phyloP scores from a whole-genome alignment of 2,113 vertebrate species.

The Psephotus haematonotus region DNA sequence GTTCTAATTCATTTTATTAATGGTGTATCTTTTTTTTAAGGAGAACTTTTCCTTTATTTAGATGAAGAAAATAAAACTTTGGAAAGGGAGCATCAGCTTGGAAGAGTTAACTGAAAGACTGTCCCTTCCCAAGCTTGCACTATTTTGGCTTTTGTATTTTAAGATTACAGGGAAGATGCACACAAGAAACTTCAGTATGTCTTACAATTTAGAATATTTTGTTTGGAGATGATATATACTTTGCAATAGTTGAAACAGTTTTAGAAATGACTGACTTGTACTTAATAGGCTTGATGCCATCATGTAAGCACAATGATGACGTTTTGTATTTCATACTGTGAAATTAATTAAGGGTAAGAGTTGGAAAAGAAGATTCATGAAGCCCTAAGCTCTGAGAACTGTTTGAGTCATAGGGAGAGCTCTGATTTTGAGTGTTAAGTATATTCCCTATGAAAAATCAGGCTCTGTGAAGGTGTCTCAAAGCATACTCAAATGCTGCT shows the following conservation, averaged over 20 bases:
- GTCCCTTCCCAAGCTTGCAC: background rate
- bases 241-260: background rate
- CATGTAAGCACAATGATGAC: background rate
- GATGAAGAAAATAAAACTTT: background rate
- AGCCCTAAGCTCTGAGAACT: background rate
- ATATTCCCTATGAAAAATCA: background rate
- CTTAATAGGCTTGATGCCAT: background rate
- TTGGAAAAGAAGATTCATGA: background rate
- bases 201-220: background rate
- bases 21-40: background rate
- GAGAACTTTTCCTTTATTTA: background rate
- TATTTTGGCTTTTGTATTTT: background rate
- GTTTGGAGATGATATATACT: background rate
- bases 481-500: background rate
- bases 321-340: background rate
- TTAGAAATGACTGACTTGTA: slow-evolving; percentile 1
- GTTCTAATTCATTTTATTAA: background rate
- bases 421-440: background rate
- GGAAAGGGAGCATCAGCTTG: background rate
- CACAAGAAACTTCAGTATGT: background rate
- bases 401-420: slow-evolving; percentile 3
- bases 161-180: background rate
- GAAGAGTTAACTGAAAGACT: background rate
- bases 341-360: background rate
- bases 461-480: slow-evolving; percentile 36